phyloP scores from a whole-genome alignment of 1,140 invertebrate species.

The Drosophila setifemur region DNA sequence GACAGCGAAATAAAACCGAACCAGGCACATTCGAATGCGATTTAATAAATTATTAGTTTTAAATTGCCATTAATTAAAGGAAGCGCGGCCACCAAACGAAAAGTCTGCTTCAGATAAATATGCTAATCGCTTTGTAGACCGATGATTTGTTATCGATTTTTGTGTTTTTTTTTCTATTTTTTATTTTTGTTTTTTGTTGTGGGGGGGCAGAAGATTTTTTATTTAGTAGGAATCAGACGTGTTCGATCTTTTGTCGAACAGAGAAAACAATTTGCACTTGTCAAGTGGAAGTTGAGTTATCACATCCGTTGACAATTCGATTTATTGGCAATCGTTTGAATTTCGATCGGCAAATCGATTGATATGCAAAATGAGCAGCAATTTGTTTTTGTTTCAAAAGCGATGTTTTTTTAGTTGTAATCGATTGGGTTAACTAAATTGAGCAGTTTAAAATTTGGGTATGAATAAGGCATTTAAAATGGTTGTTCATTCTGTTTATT shows the following conservation, averaged over 20 bases:
- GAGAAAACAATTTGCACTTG: constrained; percentile 77
- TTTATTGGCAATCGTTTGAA: constrained; percentile 21
- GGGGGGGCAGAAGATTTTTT: background rate
- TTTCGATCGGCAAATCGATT: constrained; percentile 23
- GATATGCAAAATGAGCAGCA: constrained; percentile 10
- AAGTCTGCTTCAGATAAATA: constrained; percentile 49
- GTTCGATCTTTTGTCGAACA: constrained; percentile 78
- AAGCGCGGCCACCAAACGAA: constrained; percentile 43
- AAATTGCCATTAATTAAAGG: constrained; percentile 77
- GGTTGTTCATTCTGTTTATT: too few relatives aligned
- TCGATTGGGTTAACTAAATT: too few relatives aligned
- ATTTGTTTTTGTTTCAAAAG: too few relatives aligned
- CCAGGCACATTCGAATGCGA: constrained; percentile 59
- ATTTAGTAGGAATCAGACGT: constrained; percentile 37
- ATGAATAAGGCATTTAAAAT: too few relatives aligned
- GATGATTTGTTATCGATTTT: constrained; percentile 65
- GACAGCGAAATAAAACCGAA: constrained; percentile 17
- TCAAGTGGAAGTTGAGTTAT: constrained; percentile 64
- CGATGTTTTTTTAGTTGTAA: too few relatives aligned
- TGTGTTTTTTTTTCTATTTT: background rate
- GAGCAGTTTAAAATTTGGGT: too few relatives aligned
- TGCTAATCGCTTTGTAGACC: constrained; percentile 46
- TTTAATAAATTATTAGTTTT: constrained; percentile 79
- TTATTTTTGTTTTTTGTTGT: background rate
- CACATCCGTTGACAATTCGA: constrained; percentile 9